Percentiles rank a stretch among this genome's conserved stretches.
Evolutionary conservation across 2,113 vertebrate genomes (phyloP).

Genomic region (Reinhardtius hippoglossoides): DNA sequence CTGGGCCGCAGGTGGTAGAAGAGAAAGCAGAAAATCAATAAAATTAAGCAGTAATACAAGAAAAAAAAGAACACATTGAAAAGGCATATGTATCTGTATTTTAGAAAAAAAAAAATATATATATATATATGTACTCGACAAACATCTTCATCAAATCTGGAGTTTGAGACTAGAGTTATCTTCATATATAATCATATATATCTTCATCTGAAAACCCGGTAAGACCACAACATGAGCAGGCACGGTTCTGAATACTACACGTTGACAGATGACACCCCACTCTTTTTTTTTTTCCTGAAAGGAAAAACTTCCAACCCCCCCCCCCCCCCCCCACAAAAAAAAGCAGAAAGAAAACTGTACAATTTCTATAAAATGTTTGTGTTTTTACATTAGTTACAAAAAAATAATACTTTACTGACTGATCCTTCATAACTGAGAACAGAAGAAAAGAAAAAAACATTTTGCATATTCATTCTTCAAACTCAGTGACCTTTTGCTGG

Average conservation of each 20-base stretch:
- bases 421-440: constrained; percentile 92
- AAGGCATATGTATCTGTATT: constrained; percentile 47
- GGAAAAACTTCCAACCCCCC: constrained; percentile 43
- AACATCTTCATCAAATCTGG: constrained; percentile 70
- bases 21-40: constrained; percentile 37
- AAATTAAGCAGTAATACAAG: constrained; percentile 50
- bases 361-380: constrained; percentile 97
- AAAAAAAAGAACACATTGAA: constrained; percentile 29
- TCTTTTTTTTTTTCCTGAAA: constrained; percentile 54
- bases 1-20: constrained; percentile 18
- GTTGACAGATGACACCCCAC: constrained; percentile 71
- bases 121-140: constrained; percentile 58
- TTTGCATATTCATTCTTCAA: constrained; percentile 88
- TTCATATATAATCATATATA: constrained; percentile 81
- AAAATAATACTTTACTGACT: constrained; percentile 93
- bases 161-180: constrained; percentile 81
- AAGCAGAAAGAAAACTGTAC: constrained; percentile 91
- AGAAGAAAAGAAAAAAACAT: constrained; percentile 49
- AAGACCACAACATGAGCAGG: constrained; percentile 76
- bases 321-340: constrained; percentile 73
- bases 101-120: constrained; percentile 48
- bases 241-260: constrained; percentile 73
- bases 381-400: constrained; percentile 99
- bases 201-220: constrained; percentile 77
- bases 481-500: constrained; percentile 92